These are phyloP conservation scores for Spilarctia lutea DNA, from an alignment of 2,888 invertebrate genomes.

Conservation along the genomic window DNA sequence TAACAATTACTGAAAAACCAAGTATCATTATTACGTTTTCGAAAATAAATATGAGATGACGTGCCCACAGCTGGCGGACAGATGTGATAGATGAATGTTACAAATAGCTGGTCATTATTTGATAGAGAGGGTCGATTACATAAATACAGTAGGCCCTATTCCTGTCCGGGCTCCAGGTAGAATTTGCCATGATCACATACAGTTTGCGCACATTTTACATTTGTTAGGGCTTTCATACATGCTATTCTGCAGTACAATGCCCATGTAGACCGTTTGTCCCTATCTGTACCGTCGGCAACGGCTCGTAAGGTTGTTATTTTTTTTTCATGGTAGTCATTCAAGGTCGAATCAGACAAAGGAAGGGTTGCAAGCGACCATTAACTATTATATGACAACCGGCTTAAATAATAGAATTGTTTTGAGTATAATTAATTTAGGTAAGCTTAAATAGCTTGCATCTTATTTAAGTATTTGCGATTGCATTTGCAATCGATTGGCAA, in stretches of 20 bases:
- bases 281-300: no score
- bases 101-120: no score
- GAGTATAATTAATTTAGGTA: not conserved
- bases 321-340: not conserved
- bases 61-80: not conserved
- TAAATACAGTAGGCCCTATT: not conserved
- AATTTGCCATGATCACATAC: not conserved
- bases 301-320: not conserved
- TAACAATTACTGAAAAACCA: no score
- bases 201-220: not conserved
- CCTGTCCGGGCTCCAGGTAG: not conserved
- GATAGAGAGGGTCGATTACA: not conserved
- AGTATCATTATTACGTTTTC: not conserved
- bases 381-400: no score
- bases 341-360: not conserved
- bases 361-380: not conserved
- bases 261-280: no score
- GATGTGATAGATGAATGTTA: not conserved
- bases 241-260: no score
- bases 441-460: not conserved
- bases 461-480: no score
- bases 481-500: no score
- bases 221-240: not conserved
- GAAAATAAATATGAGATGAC: not conserved
- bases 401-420: no score